Evolutionary conservation across 1,140 invertebrate genomes (phyloP).

Genomic region (Bombus huntii): DNA sequence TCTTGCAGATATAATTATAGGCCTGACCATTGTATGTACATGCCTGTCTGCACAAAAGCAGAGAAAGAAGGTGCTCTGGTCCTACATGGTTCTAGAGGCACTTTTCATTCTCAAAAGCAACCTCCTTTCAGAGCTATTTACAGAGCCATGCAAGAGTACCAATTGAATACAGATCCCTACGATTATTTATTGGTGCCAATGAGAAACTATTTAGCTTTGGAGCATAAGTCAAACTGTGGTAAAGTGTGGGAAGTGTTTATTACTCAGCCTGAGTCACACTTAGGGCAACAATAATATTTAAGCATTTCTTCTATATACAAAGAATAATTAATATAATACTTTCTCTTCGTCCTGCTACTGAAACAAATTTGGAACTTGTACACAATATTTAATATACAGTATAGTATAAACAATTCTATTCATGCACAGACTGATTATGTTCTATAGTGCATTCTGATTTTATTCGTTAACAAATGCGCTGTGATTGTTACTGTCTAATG

Average conservation of each 20-base stretch:
- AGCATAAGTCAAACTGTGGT: conserved; percentile 82
- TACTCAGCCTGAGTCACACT: conserved; percentile 76
- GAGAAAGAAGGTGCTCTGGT: conserved; percentile 90
- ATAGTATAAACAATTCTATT: conserved; percentile 26
- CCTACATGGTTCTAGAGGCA: conserved; percentile 94
- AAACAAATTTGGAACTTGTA: conserved; percentile 5
- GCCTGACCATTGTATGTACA: conserved; percentile 97
- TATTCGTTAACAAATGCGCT: conserved; percentile 65
- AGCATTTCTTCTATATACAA: conserved; percentile 25
- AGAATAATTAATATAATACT: conserved; percentile 27
- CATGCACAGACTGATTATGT: conserved; percentile 52
- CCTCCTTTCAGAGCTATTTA: conserved; percentile 92
- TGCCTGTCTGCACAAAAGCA: conserved; percentile 91
- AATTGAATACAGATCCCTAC: conserved; percentile 80
- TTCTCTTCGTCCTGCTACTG: neutral
- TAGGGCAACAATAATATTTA: conserved; percentile 60
- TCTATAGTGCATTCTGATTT: conserved; percentile 54
- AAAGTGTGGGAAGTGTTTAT: conserved; percentile 81
- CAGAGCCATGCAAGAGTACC: conserved; percentile 86
- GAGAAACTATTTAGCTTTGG: conserved; percentile 77
- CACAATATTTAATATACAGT: conserved; percentile 23
- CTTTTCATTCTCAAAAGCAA: conserved; percentile 93
- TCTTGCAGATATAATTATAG: conserved; percentile 96
- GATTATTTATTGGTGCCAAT: conserved; percentile 82
- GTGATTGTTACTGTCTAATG: conserved; percentile 62